phyloP scores from a whole-genome alignment of 2,888 invertebrate species.

The Neoaliturus tenellus region DNA sequence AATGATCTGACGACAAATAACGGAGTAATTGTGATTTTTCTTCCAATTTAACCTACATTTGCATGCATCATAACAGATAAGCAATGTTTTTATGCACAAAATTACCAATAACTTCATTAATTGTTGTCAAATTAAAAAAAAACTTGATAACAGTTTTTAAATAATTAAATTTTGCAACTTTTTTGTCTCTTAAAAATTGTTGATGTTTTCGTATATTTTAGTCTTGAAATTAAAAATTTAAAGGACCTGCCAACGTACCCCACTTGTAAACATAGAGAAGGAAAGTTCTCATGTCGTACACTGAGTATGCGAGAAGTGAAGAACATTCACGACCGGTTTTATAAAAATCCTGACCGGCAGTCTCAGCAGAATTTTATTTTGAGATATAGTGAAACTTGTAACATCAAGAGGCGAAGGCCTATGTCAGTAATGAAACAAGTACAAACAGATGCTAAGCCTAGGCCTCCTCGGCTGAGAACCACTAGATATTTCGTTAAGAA shows the following conservation, averaged over 20 bases:
- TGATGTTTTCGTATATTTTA: no score
- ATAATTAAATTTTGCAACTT: no score
- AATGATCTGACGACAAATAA: no score
- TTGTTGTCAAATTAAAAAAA: no score
- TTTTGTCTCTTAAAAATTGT: no score
- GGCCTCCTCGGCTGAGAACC: conserved; percentile 27
- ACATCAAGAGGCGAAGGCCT: conserved; percentile 35
- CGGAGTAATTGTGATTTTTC: no score
- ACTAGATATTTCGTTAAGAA: conserved; percentile 33
- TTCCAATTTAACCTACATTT: no score
- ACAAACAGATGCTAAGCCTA: conserved; percentile 26
- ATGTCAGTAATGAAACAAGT: conserved; percentile 36
- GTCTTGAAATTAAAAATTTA: no score
- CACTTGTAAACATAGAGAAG: conserved; percentile 34
- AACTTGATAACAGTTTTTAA: no score
- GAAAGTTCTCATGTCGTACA: background rate
- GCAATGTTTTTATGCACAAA: no score
- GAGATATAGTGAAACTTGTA: conserved; percentile 22
- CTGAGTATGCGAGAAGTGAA: conserved; percentile 29
- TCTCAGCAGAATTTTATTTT: conserved; percentile 45
- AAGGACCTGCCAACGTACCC: background rate
- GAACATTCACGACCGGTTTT: conserved; percentile 35
- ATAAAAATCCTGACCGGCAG: conserved; percentile 38
- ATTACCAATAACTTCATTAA: no score
- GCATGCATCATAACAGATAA: no score